These are phyloP conservation scores for Rhea americana DNA, from an alignment of 2,113 vertebrate species.

Conservation along the genomic window DNA sequence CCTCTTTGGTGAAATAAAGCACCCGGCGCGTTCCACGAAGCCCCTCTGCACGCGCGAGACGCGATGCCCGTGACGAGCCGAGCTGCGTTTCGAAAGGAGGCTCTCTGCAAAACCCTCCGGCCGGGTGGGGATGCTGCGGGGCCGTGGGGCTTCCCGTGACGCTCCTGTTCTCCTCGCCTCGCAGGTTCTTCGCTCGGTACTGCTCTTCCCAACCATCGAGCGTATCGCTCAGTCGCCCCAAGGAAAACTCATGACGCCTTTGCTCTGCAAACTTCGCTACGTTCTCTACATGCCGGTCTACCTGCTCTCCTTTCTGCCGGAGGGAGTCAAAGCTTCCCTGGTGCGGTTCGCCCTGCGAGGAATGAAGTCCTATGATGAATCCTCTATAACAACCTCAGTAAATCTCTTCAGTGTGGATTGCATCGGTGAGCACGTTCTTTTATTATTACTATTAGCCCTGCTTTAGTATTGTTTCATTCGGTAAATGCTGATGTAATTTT, in stretches of 20 bases:
- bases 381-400: constrained; percentile 69
- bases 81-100: accelerated
- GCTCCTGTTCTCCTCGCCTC: accelerated
- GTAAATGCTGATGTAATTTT: neutral
- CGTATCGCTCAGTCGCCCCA: constrained; percentile 88
- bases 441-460: neutral
- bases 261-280: constrained; percentile 89
- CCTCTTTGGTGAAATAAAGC: neutral
- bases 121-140: neutral
- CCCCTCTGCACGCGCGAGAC: neutral
- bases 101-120: accelerated
- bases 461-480: neutral
- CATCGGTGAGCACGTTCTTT: constrained; percentile 78
- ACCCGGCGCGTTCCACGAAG: accelerated
- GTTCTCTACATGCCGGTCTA: constrained; percentile 83
- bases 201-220: constrained; percentile 96
- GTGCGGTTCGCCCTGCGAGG: constrained; percentile 69
- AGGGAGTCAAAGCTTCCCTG: constrained; percentile 78
- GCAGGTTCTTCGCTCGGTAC: constrained; percentile 86
- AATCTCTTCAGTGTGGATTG: constrained; percentile 85
- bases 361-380: constrained; percentile 66
- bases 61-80: neutral
- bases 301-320: constrained; percentile 85
- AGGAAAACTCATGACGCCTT: constrained; percentile 87
- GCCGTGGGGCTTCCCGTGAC: neutral